Evolutionary conservation across 2,113 vertebrate genomes (phyloP).

Genomic region (Ptilonorhynchus violaceus): DNA sequence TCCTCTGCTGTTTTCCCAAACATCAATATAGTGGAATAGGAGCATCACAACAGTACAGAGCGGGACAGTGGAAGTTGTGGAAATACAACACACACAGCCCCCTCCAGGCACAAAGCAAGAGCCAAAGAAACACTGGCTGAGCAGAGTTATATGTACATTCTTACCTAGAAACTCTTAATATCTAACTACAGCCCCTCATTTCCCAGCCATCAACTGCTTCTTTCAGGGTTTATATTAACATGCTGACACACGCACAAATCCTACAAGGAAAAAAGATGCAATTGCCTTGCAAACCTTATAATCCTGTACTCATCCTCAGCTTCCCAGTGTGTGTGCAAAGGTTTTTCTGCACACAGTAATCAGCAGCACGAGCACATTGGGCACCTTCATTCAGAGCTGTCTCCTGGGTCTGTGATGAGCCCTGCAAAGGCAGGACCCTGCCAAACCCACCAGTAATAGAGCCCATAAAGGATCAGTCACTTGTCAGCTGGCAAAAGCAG

Average conservation of each 20-base stretch:
- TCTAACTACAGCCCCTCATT: background rate
- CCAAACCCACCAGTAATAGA: background rate
- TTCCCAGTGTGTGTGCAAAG: background rate
- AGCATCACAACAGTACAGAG: background rate
- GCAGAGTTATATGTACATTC: background rate
- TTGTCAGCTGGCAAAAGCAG: background rate
- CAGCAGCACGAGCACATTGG: accelerated
- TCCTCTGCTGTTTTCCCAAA: background rate
- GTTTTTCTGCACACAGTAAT: background rate
- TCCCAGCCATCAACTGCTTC: background rate
- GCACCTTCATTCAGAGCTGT: background rate
- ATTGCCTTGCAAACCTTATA: background rate
- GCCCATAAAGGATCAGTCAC: background rate
- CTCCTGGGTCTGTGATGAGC: background rate
- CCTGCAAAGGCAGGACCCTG: background rate
- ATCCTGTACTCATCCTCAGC: background rate
- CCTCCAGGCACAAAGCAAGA: background rate
- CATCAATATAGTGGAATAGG: background rate
- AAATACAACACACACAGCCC: background rate
- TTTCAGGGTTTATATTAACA: background rate
- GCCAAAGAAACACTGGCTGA: background rate
- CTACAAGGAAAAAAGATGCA: background rate
- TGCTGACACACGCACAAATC: background rate
- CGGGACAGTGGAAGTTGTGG: background rate
- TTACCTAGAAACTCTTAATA: background rate